Percentiles rank a stretch among this genome's conserved stretches.
phyloP scores from a whole-genome alignment of 2,113 vertebrate species.

The Fulmarus glacialis region DNA sequence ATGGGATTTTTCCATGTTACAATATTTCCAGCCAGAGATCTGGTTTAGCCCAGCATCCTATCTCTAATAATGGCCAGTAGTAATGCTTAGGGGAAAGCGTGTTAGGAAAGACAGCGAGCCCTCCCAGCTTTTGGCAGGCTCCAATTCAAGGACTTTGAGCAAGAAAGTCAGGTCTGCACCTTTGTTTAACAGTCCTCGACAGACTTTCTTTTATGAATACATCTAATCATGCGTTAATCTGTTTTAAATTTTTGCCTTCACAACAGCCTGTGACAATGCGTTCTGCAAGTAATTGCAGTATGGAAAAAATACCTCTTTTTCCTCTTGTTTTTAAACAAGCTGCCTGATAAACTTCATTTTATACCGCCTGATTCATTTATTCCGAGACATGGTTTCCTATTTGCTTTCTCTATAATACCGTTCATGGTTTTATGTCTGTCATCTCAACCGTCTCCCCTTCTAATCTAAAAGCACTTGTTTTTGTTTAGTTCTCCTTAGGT shows the following conservation, averaged over 20 bases:
- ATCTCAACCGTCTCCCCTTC: neutral
- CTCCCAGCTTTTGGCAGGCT: neutral
- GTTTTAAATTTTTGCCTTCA: neutral
- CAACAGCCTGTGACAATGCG: neutral
- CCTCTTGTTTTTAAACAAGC: slow-evolving; percentile 1
- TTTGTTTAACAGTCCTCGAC: neutral
- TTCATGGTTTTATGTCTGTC: neutral
- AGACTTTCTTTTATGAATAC: neutral
- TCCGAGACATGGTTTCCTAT: neutral
- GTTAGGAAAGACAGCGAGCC: neutral
- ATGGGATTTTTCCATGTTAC: neutral
- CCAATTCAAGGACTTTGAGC: neutral
- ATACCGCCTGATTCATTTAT: neutral
- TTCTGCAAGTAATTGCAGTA: neutral
- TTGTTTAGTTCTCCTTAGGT: neutral
- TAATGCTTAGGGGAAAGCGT: neutral
- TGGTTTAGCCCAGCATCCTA: neutral
- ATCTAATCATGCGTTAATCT: neutral
- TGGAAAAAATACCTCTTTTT: slow-evolving; percentile 32
- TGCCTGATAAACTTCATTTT: neutral
- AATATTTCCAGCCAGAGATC: neutral
- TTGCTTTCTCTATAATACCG: neutral
- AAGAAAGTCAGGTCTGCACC: neutral
- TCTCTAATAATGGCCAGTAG: neutral
- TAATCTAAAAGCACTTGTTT: neutral